Percentiles rank a stretch among this genome's conserved stretches.
phyloP scores from a whole-genome alignment of 2,888 invertebrate genomes.

The Coleophora deauratella region DNA sequence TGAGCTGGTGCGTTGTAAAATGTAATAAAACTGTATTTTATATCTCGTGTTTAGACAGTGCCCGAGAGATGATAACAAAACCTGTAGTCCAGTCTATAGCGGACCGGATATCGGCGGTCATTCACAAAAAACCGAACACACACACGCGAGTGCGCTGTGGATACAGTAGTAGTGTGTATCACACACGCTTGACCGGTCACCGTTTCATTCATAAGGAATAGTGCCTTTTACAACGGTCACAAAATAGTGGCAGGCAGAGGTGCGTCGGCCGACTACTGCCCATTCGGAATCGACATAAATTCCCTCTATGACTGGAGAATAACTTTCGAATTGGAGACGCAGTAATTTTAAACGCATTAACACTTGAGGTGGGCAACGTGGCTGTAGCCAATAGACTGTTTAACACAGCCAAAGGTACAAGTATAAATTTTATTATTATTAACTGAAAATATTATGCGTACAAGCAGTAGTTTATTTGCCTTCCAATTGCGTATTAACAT shows the following conservation, averaged over 20 bases:
- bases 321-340: conserved; percentile 14
- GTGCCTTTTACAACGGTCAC: conserved; percentile 48
- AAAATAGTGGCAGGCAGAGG: conserved; percentile 45
- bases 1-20: conserved; percentile 57
- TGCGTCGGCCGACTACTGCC: conserved; percentile 26
- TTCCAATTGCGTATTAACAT: background rate
- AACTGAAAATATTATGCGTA: too few species aligned
- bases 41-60: conserved; percentile 69
- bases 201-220: conserved; percentile 65
- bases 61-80: conserved; percentile 69
- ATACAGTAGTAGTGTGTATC: conserved; percentile 32
- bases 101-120: conserved; percentile 70
- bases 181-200: conserved; percentile 38
- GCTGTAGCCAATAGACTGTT: background rate
- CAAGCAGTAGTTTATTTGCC: too few species aligned
- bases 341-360: conserved; percentile 29
- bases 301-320: conserved; percentile 1
- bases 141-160: conserved; percentile 24
- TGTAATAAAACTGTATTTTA: conserved; percentile 70
- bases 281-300: conserved; percentile 18
- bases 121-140: conserved; percentile 66
- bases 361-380: conserved; percentile 29
- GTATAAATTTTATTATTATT: background rate
- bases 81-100: conserved; percentile 57
- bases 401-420: background rate